Evolutionary conservation across 2,113 vertebrate species (phyloP), one percentile per base, ranked within the genome.

Genomic region (Ammospiza nelsoni): DNA sequence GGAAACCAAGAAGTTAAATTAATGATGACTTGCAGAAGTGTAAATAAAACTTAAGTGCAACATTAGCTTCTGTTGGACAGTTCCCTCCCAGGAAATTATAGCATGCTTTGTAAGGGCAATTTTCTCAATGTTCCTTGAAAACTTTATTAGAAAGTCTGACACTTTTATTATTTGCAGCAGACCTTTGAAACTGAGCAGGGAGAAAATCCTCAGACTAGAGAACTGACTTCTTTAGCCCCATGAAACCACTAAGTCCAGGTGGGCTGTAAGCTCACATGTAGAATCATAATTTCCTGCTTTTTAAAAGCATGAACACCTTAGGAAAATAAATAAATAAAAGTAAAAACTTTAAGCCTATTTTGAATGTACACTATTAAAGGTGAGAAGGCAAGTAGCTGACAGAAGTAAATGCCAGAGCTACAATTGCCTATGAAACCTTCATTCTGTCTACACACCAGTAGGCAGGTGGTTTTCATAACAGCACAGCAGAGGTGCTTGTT

Each of bases 141-240:
- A 80, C 54, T 94, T 76, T 73, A 11, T 65, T 10, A 87, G 20
- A 77, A 90, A 82, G 12, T 61, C 65, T 92, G 91, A 77, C 71
- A 55, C 74, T 92, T 95, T 46, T 23, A 18, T 54, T 87, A 69
- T 84, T 80, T 90, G 77, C 46, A 89, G 51, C 67, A 91, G 63
- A 92, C 67, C 41, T 89, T 85, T 83, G 87, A 94, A 95, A 94
- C 71, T 89, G 89, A 71, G 25, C 31, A 91, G 58, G 71, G 33
- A 95, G 54, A 89, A 92, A 91, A 51, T 51, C 62, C 62, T 91
- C 31, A 75, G 84, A 83, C 84, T 91, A 76, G 16, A 84, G 58
- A 84, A 91, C 48, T 43, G 20, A 87, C 66, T 94, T 92, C 71
- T 88, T 91, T 73, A 84, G 39, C 52, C 44, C 46, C 19, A 37